Evolutionary conservation across 2,888 invertebrate genomes (phyloP).

Genomic region (Synanthedon andrenaeformis): DNA sequence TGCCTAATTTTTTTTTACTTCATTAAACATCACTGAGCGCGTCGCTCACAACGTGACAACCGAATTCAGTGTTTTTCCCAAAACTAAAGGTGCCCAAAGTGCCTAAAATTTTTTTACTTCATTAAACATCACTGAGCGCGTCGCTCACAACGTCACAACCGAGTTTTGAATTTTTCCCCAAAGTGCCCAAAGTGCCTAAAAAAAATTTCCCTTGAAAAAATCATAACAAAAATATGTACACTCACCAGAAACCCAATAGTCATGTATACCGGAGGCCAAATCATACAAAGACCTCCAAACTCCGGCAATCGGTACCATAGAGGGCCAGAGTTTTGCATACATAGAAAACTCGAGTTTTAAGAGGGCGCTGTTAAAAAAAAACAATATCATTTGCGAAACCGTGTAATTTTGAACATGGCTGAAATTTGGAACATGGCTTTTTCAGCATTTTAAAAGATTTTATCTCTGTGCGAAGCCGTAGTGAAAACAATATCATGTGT

Average conservation of each 20-base stretch:
- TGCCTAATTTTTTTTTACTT: neutral
- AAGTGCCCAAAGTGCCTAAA: no score
- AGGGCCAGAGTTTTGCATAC: conserved; percentile 49
- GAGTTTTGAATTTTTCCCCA: neutral
- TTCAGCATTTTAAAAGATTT: no score
- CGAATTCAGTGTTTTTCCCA: no score
- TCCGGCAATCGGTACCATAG: conserved; percentile 38
- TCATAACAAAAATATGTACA: no score
- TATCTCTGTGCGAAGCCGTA: no score
- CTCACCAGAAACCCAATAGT: neutral
- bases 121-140: neutral
- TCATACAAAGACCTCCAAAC: conserved; percentile 34
- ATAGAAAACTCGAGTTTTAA: conserved; percentile 40
- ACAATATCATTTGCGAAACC: neutral
- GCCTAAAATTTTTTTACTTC: neutral
- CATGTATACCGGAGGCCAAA: conserved; percentile 16
- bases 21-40: neutral
- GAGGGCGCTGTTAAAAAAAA: conserved; percentile 25
- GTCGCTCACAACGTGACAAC: no score
- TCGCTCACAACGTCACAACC: neutral
- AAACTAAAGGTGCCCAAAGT: no score
- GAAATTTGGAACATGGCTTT: no score
- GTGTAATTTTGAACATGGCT: no score
- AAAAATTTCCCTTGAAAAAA: no score
- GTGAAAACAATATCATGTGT: no score